Evolutionary conservation across 2,113 vertebrate species (phyloP), one percentile per base, ranked within the genome.

Genomic region (Cynoglossus semilaevis): DNA sequence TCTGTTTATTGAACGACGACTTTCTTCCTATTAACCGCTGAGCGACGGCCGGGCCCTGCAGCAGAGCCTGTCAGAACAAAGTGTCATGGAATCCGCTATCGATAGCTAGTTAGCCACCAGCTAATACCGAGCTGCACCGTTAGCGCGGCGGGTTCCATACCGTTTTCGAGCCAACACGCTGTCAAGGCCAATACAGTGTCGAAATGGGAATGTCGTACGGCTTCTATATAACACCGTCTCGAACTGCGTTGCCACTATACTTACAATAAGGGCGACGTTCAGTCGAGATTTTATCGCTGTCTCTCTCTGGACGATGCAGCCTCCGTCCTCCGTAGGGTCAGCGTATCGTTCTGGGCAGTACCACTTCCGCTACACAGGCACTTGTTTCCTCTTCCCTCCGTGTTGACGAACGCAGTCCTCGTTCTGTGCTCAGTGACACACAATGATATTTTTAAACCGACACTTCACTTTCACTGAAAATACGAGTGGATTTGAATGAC

Each of bases 271-370:
- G 74, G 81, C 70, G 85, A 66, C 76, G 81, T 89, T 87, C 76
- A 77, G 61, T 85, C 81, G 78, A 78, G 83, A 73, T 85, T 86
- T 77, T 75, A 18, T 76, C 48, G 59, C 54, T 71, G 56, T 55
- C 78, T 7, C 8, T 81, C 76, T 79, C 59, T 86, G 84, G 88
- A 84, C 88, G 79, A 84, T 85, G 79, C 63, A 80, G 65, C 82
- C 81, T 89, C 85, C 82, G 88, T 89, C 84, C 84, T 88, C 85
- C 81, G 87, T 89, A 90, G 78, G 85, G 80, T 88, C 81, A 74
- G 80, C 85, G 85, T 85, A 72, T 88, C 84, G 83, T 86, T 90
- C 86, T 88, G 88, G 88, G 90, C 87, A 89, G 88, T 81, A 89
- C 87, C 84, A 91, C 89, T 92, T 92, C 90, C 91, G 91, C 66